phyloP scores from a whole-genome alignment of 2,888 invertebrate species.

The Ceraclea dissimilis region DNA sequence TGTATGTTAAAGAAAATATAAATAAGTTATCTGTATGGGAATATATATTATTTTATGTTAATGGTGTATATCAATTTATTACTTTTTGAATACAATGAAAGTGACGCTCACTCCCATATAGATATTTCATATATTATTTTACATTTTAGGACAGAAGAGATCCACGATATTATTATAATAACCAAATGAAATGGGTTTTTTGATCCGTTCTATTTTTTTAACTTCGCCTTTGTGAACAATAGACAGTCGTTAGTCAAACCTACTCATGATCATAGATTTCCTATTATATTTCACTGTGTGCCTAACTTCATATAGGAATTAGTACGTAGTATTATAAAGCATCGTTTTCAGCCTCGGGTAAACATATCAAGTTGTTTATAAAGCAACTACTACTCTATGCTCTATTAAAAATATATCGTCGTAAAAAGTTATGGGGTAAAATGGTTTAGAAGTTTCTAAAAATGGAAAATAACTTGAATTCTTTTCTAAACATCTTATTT shows the following conservation, averaged over 20 bases:
- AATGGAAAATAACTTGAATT: not conserved
- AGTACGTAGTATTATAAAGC: too few relatives aligned
- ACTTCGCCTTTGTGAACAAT: not conserved
- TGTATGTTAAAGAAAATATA: conserved; percentile 5
- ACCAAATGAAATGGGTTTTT: not conserved
- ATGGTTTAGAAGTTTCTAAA: not conserved
- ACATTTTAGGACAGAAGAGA: not conserved
- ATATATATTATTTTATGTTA: conserved; percentile 5
- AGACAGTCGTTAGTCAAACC: not conserved
- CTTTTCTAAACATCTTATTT: too few relatives aligned
- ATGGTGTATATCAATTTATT: conserved; percentile 6
- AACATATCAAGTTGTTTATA: not conserved
- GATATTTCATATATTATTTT: not conserved
- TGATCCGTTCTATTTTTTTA: not conserved
- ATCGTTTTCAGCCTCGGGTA: not conserved
- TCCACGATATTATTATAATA: not conserved
- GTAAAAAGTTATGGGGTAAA: not conserved
- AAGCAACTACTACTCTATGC: not conserved
- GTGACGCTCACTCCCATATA: conserved; percentile 13
- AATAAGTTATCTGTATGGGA: conserved; percentile 16
- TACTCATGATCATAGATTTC: not conserved
- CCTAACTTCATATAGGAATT: too few relatives aligned
- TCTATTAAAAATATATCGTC: not conserved
- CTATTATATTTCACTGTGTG: too few relatives aligned
- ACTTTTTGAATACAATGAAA: conserved; percentile 5